Evolutionary conservation across 2,113 vertebrate species (phyloP).

Genomic region (Cygnus buccinator): DNA sequence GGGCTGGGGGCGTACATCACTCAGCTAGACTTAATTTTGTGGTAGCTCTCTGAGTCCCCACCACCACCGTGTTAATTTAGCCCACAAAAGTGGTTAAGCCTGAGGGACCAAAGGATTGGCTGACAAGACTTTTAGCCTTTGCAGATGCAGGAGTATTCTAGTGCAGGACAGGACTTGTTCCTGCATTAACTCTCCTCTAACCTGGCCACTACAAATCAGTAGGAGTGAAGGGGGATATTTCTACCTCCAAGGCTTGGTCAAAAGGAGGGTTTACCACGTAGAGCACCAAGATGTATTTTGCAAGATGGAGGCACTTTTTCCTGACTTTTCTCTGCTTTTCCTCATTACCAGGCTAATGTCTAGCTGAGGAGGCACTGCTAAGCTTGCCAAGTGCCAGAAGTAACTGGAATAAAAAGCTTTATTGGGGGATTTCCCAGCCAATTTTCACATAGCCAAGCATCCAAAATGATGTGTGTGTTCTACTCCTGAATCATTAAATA

Average conservation of each 20-base stretch:
- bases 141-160: not conserved
- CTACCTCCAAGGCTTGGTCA: not conserved
- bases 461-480: not conserved
- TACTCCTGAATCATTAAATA: not conserved
- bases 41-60: not conserved
- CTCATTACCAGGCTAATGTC: not conserved
- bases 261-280: not conserved
- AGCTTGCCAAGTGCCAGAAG: conserved; percentile 7
- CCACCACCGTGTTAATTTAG: not conserved
- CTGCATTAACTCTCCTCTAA: not conserved
- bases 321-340: not conserved
- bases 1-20: not conserved
- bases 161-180: conserved; percentile 50
- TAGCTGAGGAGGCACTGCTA: rapidly evolving
- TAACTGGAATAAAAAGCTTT: not conserved
- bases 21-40: not conserved
- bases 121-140: not conserved
- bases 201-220: not conserved
- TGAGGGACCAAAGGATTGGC: not conserved
- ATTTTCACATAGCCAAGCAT: not conserved
- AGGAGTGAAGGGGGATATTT: not conserved
- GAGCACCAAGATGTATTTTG: not conserved
- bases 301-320: not conserved
- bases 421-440: conserved; percentile 43
- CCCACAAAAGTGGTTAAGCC: conserved; percentile 15